These are phyloP conservation scores for Diachrysia chrysitis DNA, from an alignment of 2,888 invertebrate genomes.

Conservation along the genomic window DNA sequence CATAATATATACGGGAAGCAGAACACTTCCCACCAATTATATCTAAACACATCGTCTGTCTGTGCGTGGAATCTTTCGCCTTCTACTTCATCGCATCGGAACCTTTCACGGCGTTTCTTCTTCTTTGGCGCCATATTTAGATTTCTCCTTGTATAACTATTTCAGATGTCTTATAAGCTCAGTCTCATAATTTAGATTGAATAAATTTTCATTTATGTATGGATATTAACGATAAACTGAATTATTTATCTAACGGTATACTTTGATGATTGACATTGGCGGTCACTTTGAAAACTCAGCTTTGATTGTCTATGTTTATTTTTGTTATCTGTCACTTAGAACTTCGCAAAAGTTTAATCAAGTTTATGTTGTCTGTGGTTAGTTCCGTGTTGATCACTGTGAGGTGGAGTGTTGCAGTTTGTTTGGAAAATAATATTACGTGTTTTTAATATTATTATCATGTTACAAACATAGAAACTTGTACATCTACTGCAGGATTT, in stretches of 20 bases:
- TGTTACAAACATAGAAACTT: constrained; percentile 66
- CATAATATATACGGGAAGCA: constrained; percentile 81
- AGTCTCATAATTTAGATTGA: constrained; percentile 37
- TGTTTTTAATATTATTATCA: constrained; percentile 70
- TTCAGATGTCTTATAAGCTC: background rate
- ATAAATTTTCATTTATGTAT: constrained; percentile 20
- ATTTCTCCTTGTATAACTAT: constrained; percentile 29
- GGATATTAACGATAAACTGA: background rate
- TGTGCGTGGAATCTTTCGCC: constrained; percentile 73
- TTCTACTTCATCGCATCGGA: constrained; percentile 68
- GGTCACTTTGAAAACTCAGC: constrained; percentile 1
- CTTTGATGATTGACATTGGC: constrained; percentile 6
- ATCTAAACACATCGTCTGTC: constrained; percentile 71
- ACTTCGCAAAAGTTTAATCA: background rate
- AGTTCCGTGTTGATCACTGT: constrained; percentile 75
- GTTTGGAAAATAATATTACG: constrained; percentile 67
- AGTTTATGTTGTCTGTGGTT: constrained; percentile 46
- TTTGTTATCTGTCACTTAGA: background rate
- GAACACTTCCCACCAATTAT: constrained; percentile 81
- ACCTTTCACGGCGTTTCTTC: constrained; percentile 51
- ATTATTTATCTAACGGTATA: background rate
- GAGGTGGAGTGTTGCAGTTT: constrained; percentile 67
- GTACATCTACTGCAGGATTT: constrained; percentile 69
- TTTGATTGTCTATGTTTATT: constrained; percentile 23
- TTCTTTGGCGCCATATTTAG: constrained; percentile 68